Evolutionary conservation across 2,888 invertebrate species (phyloP).

Genomic region (Eumerus sabulonum): DNA sequence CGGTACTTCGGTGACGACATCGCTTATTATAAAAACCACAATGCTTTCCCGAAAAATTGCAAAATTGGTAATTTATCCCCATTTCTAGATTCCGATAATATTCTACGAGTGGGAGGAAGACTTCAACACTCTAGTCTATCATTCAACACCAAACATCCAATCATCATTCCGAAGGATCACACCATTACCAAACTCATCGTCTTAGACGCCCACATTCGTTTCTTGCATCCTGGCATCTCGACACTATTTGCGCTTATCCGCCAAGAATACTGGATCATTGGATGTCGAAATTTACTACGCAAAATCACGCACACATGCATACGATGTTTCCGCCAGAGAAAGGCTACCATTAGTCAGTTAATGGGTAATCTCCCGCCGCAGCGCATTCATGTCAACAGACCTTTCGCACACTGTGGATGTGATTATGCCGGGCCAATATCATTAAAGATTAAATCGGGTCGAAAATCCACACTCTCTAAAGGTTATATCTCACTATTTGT

Average conservation of each 20-base stretch:
- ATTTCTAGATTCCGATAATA: too few species aligned
- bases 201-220: not conserved
- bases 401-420: not conserved
- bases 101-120: too few species aligned
- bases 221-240: not conserved
- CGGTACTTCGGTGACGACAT: too few species aligned
- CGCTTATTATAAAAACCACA: too few species aligned
- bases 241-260: conserved; percentile 1
- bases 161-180: not conserved
- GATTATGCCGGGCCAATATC: not conserved
- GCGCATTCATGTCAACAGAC: not conserved
- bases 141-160: not conserved
- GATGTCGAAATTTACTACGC: conserved; percentile 1
- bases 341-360: not conserved
- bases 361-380: conserved; percentile 6
- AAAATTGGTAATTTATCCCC: too few species aligned
- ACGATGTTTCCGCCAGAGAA: conserved; percentile 9
- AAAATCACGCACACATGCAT: conserved; percentile 1
- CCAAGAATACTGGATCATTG: conserved; percentile 8
- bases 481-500: conserved; percentile 27
- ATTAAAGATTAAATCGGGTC: conserved; percentile 8
- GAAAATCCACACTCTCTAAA: conserved; percentile 6
- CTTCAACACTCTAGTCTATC: too few species aligned
- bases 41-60: too few species aligned
- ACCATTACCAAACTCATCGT: not conserved